Base-by-base conservation (phyloP, 1,140 invertebrate genomes). In the Diorhabda carinulata region DNA sequence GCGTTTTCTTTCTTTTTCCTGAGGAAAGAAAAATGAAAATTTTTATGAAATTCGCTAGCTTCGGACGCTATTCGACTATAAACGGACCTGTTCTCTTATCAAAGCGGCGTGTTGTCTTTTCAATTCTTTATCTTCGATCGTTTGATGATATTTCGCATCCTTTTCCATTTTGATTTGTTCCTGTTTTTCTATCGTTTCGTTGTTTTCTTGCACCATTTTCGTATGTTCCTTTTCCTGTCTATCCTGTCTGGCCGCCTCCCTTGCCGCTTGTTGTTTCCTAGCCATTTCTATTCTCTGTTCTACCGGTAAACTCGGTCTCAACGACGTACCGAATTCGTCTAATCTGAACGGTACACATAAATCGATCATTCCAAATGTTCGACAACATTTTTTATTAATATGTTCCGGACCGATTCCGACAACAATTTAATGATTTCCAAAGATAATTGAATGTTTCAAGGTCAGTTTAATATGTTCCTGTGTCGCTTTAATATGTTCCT, bases 1-100 rank as follows among this genome's bases (percentile, higher is more conserved):
- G 57, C 94, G 85, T 76, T 94, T 85, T 78, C 96, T 86, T 81
- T 98, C 96, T 62, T 93, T 85, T 81, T 97, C 96, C 94, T 97
- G 77, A 43, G 8, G 61, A 71, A 67, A 61, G 66, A 70, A 72
- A 57, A 44, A 60, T 60, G 4, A 25, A 41, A 8, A 25, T 1
- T 25, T 25, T 25, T 25, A 25, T 25, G 25, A 25, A 25, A 25
- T 25, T 25, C 25, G 25, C 25, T 25, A 25, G 25, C 25, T 25
- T 25, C 25, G 25, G 25, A 25, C 25, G 25, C 25, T 25, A 25
- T 25, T 25, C 25, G 25, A 1, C 25, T 25, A 25, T 25, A 25
- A 25, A 25, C 25, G 25, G 25, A 95, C 93, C 91, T 95, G 93
- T 85, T 95, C 93, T 83, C 94, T 95, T 66, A 93, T 82, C 78